phyloP scores from a whole-genome alignment of 2,888 invertebrate genomes.

The Cryptocephalus primarius region DNA sequence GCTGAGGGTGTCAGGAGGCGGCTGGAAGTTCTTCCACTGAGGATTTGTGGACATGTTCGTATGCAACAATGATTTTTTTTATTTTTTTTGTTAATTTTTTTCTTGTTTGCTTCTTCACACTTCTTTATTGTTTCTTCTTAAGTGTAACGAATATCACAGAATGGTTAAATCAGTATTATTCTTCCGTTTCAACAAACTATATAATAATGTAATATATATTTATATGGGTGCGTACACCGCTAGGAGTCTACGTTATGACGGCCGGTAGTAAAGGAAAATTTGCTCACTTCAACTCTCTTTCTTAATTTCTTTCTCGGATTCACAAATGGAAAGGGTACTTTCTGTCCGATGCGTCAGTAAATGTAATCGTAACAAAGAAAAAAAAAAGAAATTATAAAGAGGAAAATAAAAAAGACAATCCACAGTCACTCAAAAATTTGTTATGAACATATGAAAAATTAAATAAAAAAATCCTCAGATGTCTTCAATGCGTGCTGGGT shows the following conservation, averaged over 20 bases:
- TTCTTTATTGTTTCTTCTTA: conserved; percentile 36
- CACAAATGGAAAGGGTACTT: too few relatives aligned
- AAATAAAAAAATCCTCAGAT: conserved; percentile 64
- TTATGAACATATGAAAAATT: conserved; percentile 31
- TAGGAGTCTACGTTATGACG: conserved; percentile 30
- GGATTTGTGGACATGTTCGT: conserved; percentile 65
- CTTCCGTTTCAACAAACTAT: too few relatives aligned
- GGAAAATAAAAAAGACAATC: conserved; percentile 28
- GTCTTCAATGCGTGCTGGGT: conserved; percentile 85
- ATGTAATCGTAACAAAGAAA: too few relatives aligned
- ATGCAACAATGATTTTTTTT: conserved; percentile 4
- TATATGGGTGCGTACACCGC: conserved; percentile 7
- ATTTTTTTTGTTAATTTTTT: conserved; percentile 18
- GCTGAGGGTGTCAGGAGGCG: conserved; percentile 72
- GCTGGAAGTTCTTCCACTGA: conserved; percentile 86
- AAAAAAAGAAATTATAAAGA: conserved; percentile 11
- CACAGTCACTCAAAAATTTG: conserved; percentile 38
- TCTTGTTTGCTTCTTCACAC: conserved; percentile 27
- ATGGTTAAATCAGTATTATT: conserved; percentile 34
- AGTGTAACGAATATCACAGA: conserved; percentile 51
- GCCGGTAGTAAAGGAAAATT: conserved; percentile 20
- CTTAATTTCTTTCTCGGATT: too few relatives aligned
- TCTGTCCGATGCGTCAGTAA: too few relatives aligned
- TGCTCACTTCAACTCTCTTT: conserved; percentile 15
- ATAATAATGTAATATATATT: too few relatives aligned